A percentile compares a stretch with the other conserved stretches of the same genome.
These are phyloP conservation scores for Thaumetopoea pityocampa DNA, from an alignment of 1,140 invertebrate genomes.

Conservation along the genomic window DNA sequence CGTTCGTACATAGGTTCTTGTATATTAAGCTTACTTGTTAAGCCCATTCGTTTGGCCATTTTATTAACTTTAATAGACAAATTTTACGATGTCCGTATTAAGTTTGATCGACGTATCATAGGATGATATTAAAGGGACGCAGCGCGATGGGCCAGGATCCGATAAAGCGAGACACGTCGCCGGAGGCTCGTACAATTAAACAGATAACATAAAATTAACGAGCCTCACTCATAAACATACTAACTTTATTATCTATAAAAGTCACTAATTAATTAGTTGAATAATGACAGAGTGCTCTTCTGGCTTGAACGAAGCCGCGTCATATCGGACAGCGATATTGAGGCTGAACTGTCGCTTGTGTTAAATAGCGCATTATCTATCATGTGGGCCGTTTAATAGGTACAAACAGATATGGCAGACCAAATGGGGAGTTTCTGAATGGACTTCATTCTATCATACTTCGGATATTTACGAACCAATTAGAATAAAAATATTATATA, in stretches of 20 bases:
- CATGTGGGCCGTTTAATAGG: slow-evolving; percentile 38
- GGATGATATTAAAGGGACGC: slow-evolving; percentile 13
- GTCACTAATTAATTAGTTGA: slow-evolving; percentile 73
- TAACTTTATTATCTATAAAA: slow-evolving; percentile 71
- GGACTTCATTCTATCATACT: no score
- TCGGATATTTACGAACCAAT: no score
- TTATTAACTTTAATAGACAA: slow-evolving; percentile 8
- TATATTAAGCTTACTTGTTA: no score
- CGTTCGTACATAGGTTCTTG: no score
- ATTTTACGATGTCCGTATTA: slow-evolving; percentile 16
- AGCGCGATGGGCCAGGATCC: slow-evolving; percentile 17
- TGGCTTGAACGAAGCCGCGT: slow-evolving; percentile 32
- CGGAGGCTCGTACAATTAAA: slow-evolving; percentile 53
- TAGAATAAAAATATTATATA: no score
- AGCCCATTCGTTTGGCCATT: no score
- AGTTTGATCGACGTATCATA: slow-evolving; percentile 16
- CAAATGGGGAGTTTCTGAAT: no score
- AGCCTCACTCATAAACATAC: slow-evolving; percentile 60
- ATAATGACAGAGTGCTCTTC: slow-evolving; percentile 64
- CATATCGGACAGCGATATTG: slow-evolving; percentile 37
- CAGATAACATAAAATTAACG: slow-evolving; percentile 69
- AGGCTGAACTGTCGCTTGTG: slow-evolving; percentile 45
- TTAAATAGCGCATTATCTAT: slow-evolving; percentile 25
- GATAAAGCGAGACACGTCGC: slow-evolving; percentile 20
- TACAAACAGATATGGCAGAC: background rate